Evolutionary conservation across 2,888 invertebrate genomes (phyloP).

Genomic region (Drepana falcataria): DNA sequence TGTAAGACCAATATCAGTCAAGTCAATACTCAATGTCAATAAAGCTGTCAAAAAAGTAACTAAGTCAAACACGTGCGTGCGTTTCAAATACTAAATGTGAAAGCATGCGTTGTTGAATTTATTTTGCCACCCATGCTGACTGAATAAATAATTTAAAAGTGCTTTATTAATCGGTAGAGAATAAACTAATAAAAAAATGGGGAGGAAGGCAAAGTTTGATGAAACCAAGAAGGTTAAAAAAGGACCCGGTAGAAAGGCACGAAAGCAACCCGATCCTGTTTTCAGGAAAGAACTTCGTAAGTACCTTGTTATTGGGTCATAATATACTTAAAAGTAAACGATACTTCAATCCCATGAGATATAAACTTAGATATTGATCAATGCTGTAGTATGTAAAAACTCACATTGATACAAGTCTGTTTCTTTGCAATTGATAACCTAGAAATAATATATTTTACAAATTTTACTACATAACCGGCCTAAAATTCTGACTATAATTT

Average conservation of each 20-base stretch:
- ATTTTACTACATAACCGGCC: too few species aligned
- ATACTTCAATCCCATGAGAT: too few species aligned
- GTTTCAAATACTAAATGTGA: background rate
- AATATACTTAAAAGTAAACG: background rate
- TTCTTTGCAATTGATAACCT: too few species aligned
- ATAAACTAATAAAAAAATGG: slow-evolving; percentile 76
- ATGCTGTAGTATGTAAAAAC: too few species aligned
- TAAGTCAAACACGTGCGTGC: background rate
- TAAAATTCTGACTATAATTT: too few species aligned
- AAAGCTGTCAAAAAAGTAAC: background rate
- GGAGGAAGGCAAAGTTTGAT: slow-evolving; percentile 89
- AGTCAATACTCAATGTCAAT: background rate
- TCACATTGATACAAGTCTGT: too few species aligned
- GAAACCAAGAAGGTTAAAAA: slow-evolving; percentile 84
- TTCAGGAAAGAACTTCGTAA: slow-evolving; percentile 79
- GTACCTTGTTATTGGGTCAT: slow-evolving; percentile 21
- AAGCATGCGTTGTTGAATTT: background rate
- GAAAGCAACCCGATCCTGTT: slow-evolving; percentile 90
- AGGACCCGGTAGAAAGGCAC: slow-evolving; percentile 92
- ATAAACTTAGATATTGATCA: too few species aligned
- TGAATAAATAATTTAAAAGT: background rate
- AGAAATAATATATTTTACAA: too few species aligned
- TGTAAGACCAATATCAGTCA: too few species aligned
- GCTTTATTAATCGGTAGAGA: background rate
- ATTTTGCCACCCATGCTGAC: background rate